A percentile compares a stretch with the other conserved stretches of the same genome.
phyloP scores from a whole-genome alignment of 2,113 vertebrate genomes.

The Tonatia bakeri region DNA sequence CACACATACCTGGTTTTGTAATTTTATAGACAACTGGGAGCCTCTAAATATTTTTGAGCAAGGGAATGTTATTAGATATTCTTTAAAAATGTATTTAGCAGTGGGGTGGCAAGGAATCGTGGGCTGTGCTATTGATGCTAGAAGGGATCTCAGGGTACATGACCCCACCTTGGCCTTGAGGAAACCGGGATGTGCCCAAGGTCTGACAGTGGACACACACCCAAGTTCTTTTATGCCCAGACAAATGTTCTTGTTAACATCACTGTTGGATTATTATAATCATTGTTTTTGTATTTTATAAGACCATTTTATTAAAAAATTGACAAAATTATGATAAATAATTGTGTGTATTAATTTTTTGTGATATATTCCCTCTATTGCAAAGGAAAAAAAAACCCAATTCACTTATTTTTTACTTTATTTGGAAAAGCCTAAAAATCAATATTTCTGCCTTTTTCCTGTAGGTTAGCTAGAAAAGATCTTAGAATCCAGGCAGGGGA shows the following conservation, averaged over 20 bases:
- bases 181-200: not conserved
- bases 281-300: not conserved
- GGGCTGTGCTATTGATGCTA: not conserved
- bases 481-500: not conserved
- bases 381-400: not conserved
- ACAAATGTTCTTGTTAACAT: not conserved
- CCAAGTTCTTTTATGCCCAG: not conserved
- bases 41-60: not conserved
- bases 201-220: not conserved
- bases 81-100: not conserved
- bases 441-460: not conserved
- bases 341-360: not conserved
- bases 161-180: not conserved
- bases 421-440: not conserved
- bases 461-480: not conserved
- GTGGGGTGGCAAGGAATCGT: not conserved
- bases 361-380: not conserved
- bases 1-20: not conserved
- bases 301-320: not conserved
- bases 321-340: conserved; percentile 1
- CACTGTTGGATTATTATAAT: not conserved
- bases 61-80: not conserved
- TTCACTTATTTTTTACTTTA: not conserved
- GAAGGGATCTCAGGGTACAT: not conserved
- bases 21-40: not conserved